Percentiles rank a stretch among this genome's conserved stretches.
Conservation (phyloP, 2,888 invertebrate species). For the Acanthosoma haemorrhoidale region DNA sequence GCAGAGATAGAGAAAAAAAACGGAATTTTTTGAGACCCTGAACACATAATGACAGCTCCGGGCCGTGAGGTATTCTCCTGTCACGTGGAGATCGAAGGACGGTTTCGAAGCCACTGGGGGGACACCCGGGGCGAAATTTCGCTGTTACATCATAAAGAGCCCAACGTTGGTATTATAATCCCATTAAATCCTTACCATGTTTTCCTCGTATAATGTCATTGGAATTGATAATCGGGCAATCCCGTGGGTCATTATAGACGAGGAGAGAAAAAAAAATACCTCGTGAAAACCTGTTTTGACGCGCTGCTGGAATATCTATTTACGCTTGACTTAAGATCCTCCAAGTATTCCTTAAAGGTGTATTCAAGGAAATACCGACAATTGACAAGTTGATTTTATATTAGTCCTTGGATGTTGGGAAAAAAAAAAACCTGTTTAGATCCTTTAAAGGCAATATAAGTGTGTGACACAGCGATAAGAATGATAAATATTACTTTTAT, state of each 20-base stretch:
- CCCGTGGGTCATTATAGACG: constrained; percentile 12
- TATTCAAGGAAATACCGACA: neutral
- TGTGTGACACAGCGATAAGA: too few species aligned
- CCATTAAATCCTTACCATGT: neutral
- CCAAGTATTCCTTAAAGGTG: neutral
- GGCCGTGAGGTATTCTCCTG: neutral
- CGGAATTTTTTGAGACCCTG: too few species aligned
- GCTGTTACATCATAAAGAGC: neutral
- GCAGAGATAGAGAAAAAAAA: too few species aligned
- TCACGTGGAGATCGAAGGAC: neutral
- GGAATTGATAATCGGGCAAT: constrained; percentile 17
- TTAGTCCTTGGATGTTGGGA: too few species aligned
- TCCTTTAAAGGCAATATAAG: too few species aligned
- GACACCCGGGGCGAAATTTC: constrained; percentile 3
- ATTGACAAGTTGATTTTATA: too few species aligned
- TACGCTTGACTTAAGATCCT: neutral
- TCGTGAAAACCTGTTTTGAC: constrained; percentile 8
- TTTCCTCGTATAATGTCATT: constrained; percentile 21
- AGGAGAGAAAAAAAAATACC: constrained; percentile 1
- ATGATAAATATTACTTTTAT: too few species aligned
- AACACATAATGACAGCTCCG: neutral
- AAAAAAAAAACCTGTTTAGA: too few species aligned
- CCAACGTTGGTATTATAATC: neutral
- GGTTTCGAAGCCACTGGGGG: neutral
- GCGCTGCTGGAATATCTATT: constrained; percentile 8